Percentiles rank a stretch among this genome's conserved stretches.
Evolutionary conservation across 2,888 invertebrate species (phyloP).

Genomic region (Anarsia innoxiella): DNA sequence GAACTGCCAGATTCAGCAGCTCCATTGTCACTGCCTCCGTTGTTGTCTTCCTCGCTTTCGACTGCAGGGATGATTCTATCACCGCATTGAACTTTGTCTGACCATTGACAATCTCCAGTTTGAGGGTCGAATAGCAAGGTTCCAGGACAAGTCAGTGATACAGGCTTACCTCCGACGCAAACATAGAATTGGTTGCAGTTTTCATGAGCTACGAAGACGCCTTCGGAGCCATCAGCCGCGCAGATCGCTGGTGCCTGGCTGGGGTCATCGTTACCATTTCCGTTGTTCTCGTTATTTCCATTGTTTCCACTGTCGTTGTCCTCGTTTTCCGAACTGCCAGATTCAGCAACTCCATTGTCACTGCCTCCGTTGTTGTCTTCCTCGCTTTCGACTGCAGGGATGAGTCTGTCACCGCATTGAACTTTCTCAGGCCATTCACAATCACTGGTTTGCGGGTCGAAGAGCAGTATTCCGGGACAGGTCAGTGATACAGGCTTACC

Average conservation of each 20-base stretch:
- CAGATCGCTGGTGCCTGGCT: conserved; percentile 19
- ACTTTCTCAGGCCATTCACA: conserved; percentile 41
- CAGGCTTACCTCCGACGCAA: conserved; percentile 25
- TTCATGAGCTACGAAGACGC: conserved; percentile 24
- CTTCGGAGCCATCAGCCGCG: conserved; percentile 17
- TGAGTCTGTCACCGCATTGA: conserved; percentile 29
- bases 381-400: conserved; percentile 6
- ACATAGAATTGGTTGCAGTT: conserved; percentile 30
- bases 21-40: conserved; percentile 7
- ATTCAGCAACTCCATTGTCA: conserved; percentile 2
- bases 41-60: conserved; percentile 9
- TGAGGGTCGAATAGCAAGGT: conserved; percentile 27
- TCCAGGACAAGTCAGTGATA: conserved; percentile 20
- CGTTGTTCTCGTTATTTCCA: not conserved
- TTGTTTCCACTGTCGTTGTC: conserved; percentile 4
- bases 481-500: conserved; percentile 24
- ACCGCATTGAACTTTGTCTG: conserved; percentile 32
- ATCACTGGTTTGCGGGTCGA: conserved; percentile 24
- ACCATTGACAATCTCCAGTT: conserved; percentile 28
- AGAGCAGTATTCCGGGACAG: conserved; percentile 29
- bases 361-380: not conserved
- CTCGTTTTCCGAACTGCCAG: conserved; percentile 8
- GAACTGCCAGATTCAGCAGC: conserved; percentile 8
- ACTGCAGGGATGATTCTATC: conserved; percentile 19
- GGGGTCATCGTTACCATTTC: conserved; percentile 11